phyloP scores from a whole-genome alignment of 2,888 invertebrate genomes.

The Ptychoptera contaminata region DNA sequence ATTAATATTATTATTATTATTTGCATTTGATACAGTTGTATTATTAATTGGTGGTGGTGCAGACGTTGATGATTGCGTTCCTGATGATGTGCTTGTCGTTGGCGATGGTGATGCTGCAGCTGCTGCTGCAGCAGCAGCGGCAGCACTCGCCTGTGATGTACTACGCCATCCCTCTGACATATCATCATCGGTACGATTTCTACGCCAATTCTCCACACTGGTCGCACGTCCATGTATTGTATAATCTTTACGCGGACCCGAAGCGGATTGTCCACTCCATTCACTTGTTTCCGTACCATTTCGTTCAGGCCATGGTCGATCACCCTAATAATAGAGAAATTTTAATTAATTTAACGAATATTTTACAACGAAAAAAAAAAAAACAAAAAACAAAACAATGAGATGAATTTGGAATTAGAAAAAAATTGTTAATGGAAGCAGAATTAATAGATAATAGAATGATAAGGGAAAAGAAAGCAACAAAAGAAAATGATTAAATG shows the following conservation, averaged over 20 bases:
- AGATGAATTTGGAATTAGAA: not conserved
- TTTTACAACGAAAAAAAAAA: not conserved
- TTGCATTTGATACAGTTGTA: no score
- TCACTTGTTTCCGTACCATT: conserved; percentile 21
- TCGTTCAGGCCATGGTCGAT: conserved; percentile 26
- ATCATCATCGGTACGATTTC: conserved; percentile 23
- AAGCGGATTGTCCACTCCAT: conserved; percentile 25
- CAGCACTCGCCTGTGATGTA: not conserved
- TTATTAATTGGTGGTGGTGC: no score
- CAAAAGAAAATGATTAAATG: no score
- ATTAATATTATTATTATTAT: no score
- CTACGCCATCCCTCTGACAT: not conserved
- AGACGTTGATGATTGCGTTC: no score
- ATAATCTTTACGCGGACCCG: conserved; percentile 29
- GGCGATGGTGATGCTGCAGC: not conserved
- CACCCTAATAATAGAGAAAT: no score
- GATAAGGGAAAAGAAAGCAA: no score
- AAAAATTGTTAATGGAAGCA: not conserved
- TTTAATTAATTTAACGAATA: not conserved
- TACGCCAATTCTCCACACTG: conserved; percentile 28
- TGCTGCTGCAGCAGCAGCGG: not conserved
- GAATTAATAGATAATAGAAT: not conserved
- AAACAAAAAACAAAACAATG: conserved; percentile 1
- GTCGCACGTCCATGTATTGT: conserved; percentile 17
- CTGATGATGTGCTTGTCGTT: no score